phyloP scores from a whole-genome alignment of 2,888 invertebrate species.

The Ypsolopha scabrella region DNA sequence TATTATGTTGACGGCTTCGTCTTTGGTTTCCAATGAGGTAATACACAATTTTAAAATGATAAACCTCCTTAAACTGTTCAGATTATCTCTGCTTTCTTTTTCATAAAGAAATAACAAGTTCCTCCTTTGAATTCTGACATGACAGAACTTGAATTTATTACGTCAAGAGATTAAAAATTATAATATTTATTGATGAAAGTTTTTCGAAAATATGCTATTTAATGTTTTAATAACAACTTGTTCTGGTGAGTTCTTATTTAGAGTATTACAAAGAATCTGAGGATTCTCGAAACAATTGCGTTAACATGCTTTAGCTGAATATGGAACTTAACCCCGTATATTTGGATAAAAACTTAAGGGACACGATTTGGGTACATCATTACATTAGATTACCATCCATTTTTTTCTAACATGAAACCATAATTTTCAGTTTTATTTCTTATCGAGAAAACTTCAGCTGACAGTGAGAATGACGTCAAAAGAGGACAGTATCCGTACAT shows the following conservation, averaged over 20 bases:
- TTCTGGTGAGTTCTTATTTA: slow-evolving; percentile 29
- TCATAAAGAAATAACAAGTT: slow-evolving; percentile 18
- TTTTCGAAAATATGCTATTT: slow-evolving; percentile 33
- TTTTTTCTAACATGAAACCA: not conserved
- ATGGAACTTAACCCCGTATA: no score
- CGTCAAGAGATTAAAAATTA: not conserved
- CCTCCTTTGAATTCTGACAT: slow-evolving; percentile 44
- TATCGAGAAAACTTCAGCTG: slow-evolving; percentile 26
- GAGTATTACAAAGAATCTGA: no score
- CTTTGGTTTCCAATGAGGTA: no score
- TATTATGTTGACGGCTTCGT: no score
- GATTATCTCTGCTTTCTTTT: not conserved
- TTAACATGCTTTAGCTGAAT: no score
- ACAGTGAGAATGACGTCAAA: slow-evolving; percentile 34
- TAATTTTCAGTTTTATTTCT: slow-evolving; percentile 22
- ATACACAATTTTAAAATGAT: no score
- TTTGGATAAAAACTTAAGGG: no score
- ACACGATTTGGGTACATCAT: no score
- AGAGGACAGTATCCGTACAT: slow-evolving; percentile 40
- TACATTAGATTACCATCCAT: no score
- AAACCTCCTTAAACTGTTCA: no score
- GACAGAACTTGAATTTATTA: slow-evolving; percentile 22
- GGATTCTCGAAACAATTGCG: no score
- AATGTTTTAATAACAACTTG: slow-evolving; percentile 26
- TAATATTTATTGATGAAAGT: slow-evolving; percentile 15